phyloP scores from a whole-genome alignment of 2,888 invertebrate species.

The Epistrophe grossulariae region DNA sequence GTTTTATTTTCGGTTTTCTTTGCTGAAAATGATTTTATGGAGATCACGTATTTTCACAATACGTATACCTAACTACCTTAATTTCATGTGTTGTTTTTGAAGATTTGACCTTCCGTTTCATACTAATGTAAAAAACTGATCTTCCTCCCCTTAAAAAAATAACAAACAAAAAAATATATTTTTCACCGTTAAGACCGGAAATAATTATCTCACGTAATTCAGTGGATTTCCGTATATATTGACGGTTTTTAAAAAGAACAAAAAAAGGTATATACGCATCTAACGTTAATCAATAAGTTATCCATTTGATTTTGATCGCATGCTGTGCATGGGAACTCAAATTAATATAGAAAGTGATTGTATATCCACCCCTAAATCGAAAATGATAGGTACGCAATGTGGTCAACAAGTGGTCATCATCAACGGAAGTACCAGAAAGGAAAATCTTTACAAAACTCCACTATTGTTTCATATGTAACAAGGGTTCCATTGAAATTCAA shows the following conservation, averaged over 20 bases:
- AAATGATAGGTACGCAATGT: constrained; percentile 13
- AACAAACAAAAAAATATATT: not conserved
- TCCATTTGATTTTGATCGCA: constrained; percentile 6
- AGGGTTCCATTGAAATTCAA: not conserved
- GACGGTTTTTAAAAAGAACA: not conserved
- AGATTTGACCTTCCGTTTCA: too few species aligned
- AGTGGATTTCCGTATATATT: not conserved
- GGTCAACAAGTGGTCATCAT: constrained; percentile 40
- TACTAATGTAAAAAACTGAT: not conserved
- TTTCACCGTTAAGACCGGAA: constrained; percentile 29
- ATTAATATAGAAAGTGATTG: constrained; percentile 37
- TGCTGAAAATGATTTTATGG: too few species aligned
- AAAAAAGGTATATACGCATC: not conserved
- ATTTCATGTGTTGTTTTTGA: too few species aligned
- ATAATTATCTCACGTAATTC: constrained; percentile 27
- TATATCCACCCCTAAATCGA: constrained; percentile 28
- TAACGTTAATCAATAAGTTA: constrained; percentile 3
- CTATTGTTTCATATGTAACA: constrained; percentile 11
- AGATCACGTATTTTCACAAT: too few species aligned
- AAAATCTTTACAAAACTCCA: constrained; percentile 27
- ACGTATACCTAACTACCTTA: too few species aligned
- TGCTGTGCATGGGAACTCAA: constrained; percentile 40
- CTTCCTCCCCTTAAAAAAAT: not conserved
- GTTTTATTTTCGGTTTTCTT: too few species aligned
- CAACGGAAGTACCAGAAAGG: constrained; percentile 19